These are phyloP conservation scores for Agrypnus murinus DNA, from an alignment of 2,888 invertebrate genomes.

Conservation along the genomic window DNA sequence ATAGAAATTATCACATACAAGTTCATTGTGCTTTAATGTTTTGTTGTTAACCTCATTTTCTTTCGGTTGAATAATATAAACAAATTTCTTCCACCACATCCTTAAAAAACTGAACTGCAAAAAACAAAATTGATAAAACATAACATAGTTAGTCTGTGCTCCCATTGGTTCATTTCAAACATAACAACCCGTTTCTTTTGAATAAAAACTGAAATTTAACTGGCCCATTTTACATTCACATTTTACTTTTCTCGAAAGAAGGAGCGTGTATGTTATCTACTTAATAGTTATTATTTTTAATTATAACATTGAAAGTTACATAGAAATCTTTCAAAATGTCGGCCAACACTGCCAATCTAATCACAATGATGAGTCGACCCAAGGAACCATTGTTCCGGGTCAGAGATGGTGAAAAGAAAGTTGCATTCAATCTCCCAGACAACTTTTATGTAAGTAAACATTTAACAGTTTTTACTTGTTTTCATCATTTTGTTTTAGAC, in stretches of 20 bases:
- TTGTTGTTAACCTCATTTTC: no score
- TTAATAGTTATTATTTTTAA: no score
- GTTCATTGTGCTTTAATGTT: no score
- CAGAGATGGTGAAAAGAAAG: slow-evolving; percentile 79
- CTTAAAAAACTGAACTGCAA: background rate
- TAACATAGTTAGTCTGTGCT: background rate
- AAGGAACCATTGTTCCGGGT: slow-evolving; percentile 86
- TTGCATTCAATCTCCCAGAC: slow-evolving; percentile 77
- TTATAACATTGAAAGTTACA: no score
- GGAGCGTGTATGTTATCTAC: background rate
- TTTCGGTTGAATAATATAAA: no score
- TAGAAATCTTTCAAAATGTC: no score
- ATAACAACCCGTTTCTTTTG: background rate
- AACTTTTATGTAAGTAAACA: slow-evolving; percentile 75
- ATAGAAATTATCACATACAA: no score
- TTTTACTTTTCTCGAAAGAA: no score
- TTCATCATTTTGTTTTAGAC: slow-evolving; percentile 64
- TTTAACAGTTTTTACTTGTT: background rate
- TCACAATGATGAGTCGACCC: slow-evolving; percentile 84
- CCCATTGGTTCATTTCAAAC: background rate
- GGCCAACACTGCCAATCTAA: slow-evolving; percentile 72
- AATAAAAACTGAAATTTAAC: background rate
- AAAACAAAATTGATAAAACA: background rate
- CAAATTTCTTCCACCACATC: background rate
- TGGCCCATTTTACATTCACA: no score